Base-by-base conservation (phyloP, 2,113 vertebrate species). In the Alethe castanea region DNA sequence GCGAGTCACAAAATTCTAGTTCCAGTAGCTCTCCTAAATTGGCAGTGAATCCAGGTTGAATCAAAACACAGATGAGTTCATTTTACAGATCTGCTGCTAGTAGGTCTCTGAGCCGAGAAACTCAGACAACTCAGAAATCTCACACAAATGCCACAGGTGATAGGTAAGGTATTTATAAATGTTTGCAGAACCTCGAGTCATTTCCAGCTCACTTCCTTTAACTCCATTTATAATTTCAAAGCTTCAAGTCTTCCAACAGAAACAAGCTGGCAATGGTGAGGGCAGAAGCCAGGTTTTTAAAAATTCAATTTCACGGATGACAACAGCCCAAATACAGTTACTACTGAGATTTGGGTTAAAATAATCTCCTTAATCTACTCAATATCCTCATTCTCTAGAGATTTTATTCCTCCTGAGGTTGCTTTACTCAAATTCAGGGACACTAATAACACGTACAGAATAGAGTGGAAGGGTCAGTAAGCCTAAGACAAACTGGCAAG, bases 391-490 rank as follows among this genome's bases (percentile, higher is more conserved):
- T 9, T 35, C 35, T 54, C 17, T 50, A 19, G 18, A 59, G 4
- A 19, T 1, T 67, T 80, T 76, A 52, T 33, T 66, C 6, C 9
- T 76, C 14, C 24, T 50, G 17, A 67, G 11, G 9, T 44, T 57
- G 35, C 36, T 86, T 59, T 59, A 53, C 7, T 54, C 5, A 64
- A 42, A 45, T 76, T 76, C 44, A 59, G 42, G 36, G 24, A 25
- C 33, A 31, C 6, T n/a, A 74, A 45, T 42, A 80, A 42, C 28
- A 36, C 16, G 18, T 14, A 26, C 45, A 91, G 61, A 57, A 20
- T 14, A 22, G n/a, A 31, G 20, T 3, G 33, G 18, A 15, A 1
- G 4, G 2, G 1, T 0, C 11, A 26, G 9, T 47, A 67, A 93
- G 25, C 33, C 23, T 64, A 29, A 72, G 48, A 25, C 8, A 59